These are phyloP conservation scores for Caenorhabditis auriculariae DNA, from an alignment of 2,888 invertebrate genomes.

Conservation along the genomic window DNA sequence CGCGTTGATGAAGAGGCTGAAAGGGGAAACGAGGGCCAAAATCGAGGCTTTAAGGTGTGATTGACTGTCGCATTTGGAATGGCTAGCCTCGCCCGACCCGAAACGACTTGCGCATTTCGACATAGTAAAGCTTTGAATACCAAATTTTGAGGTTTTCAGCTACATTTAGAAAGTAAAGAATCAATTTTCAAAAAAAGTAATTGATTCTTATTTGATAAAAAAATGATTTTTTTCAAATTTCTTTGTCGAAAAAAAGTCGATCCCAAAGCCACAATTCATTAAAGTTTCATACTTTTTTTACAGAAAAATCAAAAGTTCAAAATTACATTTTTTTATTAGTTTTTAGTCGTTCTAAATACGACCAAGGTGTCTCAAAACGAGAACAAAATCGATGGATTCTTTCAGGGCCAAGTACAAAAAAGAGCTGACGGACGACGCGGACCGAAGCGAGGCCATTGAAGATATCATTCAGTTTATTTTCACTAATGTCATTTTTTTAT, in stretches of 20 bases:
- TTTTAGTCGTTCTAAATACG: no score
- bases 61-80: no score
- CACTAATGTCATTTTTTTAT: constrained; percentile 9
- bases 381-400: background rate
- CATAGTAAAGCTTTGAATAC: constrained; percentile 1
- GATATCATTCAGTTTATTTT: constrained; percentile 10
- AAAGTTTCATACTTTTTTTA: no score
- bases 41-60: constrained; percentile 14
- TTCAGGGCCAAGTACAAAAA: background rate
- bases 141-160: background rate
- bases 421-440: constrained; percentile 23
- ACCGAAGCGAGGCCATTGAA: constrained; percentile 32
- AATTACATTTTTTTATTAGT: no score
- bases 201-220: background rate
- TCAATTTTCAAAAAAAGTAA: background rate
- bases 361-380: no score
- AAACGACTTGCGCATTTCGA: no score
- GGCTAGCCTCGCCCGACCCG: no score
- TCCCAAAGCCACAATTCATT: no score
- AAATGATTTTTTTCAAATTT: background rate
- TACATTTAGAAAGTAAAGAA: background rate
- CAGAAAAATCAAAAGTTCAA: no score
- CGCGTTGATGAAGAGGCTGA: constrained; percentile 6
- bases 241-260: no score
- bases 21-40: constrained; percentile 13